Conservation (phyloP, 2,888 invertebrate genomes). For the Chaitophorus viminalis region DNA sequence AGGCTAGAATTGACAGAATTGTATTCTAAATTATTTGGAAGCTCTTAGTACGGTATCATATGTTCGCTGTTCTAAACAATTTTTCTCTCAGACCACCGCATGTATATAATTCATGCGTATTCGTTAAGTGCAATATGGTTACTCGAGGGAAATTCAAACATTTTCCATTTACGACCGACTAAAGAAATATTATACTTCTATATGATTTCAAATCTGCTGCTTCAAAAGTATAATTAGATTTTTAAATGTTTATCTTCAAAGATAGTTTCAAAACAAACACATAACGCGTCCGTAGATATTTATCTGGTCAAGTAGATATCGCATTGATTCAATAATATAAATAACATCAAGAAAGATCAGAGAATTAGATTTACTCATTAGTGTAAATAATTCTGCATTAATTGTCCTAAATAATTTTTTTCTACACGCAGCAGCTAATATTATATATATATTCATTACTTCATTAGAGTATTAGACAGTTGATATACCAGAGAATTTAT, state of each 20-base stretch:
- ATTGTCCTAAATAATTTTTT: too few species aligned
- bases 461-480: too few species aligned
- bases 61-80: background rate
- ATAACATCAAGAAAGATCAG: background rate
- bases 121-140: slow-evolving; percentile 31
- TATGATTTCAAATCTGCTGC: background rate
- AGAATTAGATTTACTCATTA: too few species aligned
- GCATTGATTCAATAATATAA: background rate
- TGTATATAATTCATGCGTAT: background rate
- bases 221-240: background rate
- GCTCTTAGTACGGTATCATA: background rate
- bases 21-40: slow-evolving; percentile 30
- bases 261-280: too few species aligned
- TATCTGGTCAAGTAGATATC: too few species aligned
- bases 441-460: too few species aligned
- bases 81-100: background rate
- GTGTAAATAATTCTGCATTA: too few species aligned
- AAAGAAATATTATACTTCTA: background rate
- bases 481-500: too few species aligned
- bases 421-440: too few species aligned
- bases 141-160: slow-evolving; percentile 31
- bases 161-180: slow-evolving; percentile 28
- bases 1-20: background rate
- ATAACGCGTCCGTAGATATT: too few species aligned
- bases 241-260: too few species aligned